phyloP scores from a whole-genome alignment of 2,797 vertebrate species.

The Notamacropus eugenii region DNA sequence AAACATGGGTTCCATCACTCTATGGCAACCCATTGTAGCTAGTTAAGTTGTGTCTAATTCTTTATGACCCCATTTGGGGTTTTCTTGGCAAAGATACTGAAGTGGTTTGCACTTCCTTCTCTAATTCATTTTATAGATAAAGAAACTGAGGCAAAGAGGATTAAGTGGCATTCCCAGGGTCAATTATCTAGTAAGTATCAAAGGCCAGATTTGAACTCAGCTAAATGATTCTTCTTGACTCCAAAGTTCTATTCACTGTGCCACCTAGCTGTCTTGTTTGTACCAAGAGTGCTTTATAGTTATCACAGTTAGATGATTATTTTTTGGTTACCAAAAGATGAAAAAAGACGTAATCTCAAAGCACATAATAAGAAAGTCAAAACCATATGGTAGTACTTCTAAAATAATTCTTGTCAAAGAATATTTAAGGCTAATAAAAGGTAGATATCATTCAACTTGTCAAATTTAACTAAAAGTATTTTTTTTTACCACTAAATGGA shows the following conservation, averaged over 20 bases:
- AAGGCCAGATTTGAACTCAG: background rate
- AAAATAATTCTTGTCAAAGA: background rate
- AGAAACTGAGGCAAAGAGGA: background rate
- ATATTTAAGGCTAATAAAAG: background rate
- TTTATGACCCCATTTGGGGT: background rate
- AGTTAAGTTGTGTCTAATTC: background rate
- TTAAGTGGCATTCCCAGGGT: background rate
- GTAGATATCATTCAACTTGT: background rate
- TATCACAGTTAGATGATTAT: background rate
- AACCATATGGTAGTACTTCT: background rate
- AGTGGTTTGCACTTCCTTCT: background rate
- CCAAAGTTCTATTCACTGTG: background rate
- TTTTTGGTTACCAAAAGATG: background rate
- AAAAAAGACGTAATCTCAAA: background rate
- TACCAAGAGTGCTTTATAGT: background rate
- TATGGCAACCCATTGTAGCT: background rate
- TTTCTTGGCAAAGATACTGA: background rate
- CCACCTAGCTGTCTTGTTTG: background rate
- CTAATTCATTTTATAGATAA: background rate
- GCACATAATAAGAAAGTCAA: background rate
- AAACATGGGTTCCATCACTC: background rate
- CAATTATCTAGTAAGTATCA: background rate
- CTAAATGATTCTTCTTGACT: background rate
- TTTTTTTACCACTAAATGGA: background rate
- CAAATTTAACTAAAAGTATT: background rate